These are phyloP conservation scores for Ariopsis seemanni DNA, from an alignment of 2,113 vertebrate genomes.

Conservation along the genomic window DNA sequence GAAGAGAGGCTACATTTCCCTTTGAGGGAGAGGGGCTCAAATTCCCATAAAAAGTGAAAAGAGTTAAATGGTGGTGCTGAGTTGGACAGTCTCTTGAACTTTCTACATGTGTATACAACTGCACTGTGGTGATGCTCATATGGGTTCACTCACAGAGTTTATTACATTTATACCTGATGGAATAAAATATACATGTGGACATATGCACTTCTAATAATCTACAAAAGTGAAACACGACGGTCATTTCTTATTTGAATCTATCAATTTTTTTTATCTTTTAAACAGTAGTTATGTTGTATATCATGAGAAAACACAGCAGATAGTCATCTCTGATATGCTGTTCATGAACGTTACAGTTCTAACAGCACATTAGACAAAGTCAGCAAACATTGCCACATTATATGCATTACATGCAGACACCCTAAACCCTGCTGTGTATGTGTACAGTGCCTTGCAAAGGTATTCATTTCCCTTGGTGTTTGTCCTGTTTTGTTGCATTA, in stretches of 20 bases:
- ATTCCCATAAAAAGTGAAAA: constrained; percentile 75
- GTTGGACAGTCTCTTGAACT: constrained; percentile 62
- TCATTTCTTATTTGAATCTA: not conserved
- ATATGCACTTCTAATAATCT: not conserved
- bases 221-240: not conserved
- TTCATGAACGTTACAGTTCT: not conserved
- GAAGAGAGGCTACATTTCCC: constrained; percentile 61
- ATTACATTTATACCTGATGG: not conserved
- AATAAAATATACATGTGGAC: constrained; percentile 6
- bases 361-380: constrained; percentile 1
- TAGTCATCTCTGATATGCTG: not conserved
- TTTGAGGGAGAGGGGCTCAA: constrained; percentile 71
- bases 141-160: not conserved
- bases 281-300: not conserved
- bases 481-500: too few species aligned
- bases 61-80: constrained; percentile 80
- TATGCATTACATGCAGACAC: not conserved
- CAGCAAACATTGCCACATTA: not conserved
- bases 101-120: not conserved
- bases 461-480: too few species aligned
- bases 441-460: too few species aligned
- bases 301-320: not conserved
- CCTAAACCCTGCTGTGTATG: too few species aligned
- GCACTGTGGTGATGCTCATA: not conserved
- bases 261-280: not conserved